Percentiles rank a stretch among this genome's conserved stretches.
Evolutionary conservation across 2,888 invertebrate genomes (phyloP).

Genomic region (Saturnia pavonia): DNA sequence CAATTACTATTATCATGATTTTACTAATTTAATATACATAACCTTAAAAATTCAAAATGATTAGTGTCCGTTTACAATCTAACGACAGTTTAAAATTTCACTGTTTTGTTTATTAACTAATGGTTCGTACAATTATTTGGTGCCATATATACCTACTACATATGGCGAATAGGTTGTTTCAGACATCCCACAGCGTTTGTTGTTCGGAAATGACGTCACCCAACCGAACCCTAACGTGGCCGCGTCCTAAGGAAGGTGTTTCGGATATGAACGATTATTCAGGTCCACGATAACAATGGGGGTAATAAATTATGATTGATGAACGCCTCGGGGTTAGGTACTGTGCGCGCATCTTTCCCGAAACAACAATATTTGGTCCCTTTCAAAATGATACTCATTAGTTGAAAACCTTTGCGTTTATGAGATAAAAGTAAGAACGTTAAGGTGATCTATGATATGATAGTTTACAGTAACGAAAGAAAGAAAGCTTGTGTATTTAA

Average conservation of each 20-base stretch:
- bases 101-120: too few relatives aligned
- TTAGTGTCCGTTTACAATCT: too few relatives aligned
- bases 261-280: slow-evolving; percentile 80
- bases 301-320: slow-evolving; percentile 81
- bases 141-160: not conserved
- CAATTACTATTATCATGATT: too few relatives aligned
- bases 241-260: slow-evolving; percentile 64
- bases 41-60: too few relatives aligned
- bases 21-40: too few relatives aligned
- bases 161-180: not conserved
- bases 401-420: slow-evolving; percentile 19
- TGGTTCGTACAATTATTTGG: too few relatives aligned
- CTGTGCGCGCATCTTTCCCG: slow-evolving; percentile 56
- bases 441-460: not conserved
- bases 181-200: not conserved
- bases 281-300: slow-evolving; percentile 69
- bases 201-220: slow-evolving; percentile 11
- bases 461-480: not conserved
- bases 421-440: not conserved
- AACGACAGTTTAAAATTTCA: too few relatives aligned
- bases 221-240: slow-evolving; percentile 41
- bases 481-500: not conserved
- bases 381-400: slow-evolving; percentile 18
- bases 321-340: slow-evolving; percentile 54
- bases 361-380: slow-evolving; percentile 53